Evolutionary conservation across 2,113 vertebrate species (phyloP), one percentile per base, ranked within the genome.

Genomic region (Seriola aureovittata): DNA sequence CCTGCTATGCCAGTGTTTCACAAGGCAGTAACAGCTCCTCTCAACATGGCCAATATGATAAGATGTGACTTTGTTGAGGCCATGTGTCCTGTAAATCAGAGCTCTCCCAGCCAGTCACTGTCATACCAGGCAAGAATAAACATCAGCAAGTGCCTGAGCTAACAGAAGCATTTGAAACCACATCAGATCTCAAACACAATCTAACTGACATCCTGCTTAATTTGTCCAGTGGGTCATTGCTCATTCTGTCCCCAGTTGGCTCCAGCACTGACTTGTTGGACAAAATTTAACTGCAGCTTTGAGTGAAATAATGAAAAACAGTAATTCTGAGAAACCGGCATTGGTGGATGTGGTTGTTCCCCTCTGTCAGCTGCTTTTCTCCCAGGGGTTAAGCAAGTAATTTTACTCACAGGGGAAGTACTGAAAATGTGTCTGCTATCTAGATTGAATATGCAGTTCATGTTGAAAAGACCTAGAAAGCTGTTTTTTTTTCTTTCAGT

Each of bases 101-200:
- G 42, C 16, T 36, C 14, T 34, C 19, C 32, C n/a, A 64, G 34
- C 34, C 36, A 48, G n/a, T 40, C 2, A 5, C 19, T 75, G 66
- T 40, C 58, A 29, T 21, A 12, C 60, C 5, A 59, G 59, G 71
- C 44, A 60, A 75, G 19, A 70, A 52, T 14, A 66, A 86, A 63
- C 59, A 63, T 38, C 40, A 64, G 38, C 16, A 67, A 71, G 16
- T 1, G 10, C 71, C 55, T 73, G 71, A 82, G 7, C 81, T 36
- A 80, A 87, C 68, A 59, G 66, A 80, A 9, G 19, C 8, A 17
- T 69, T 54, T 76, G 19, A 69, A 77, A 62, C 8, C 19, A 60
- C 50, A 72, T 4, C 46, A 69, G 44, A 13, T 44, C 48, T 84
- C 70, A 68, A 71, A 72, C 60, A 81, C 48, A 54, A 46, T 63